Evolutionary conservation across 2,888 invertebrate genomes (phyloP).

Genomic region (Archips crataeganus): DNA sequence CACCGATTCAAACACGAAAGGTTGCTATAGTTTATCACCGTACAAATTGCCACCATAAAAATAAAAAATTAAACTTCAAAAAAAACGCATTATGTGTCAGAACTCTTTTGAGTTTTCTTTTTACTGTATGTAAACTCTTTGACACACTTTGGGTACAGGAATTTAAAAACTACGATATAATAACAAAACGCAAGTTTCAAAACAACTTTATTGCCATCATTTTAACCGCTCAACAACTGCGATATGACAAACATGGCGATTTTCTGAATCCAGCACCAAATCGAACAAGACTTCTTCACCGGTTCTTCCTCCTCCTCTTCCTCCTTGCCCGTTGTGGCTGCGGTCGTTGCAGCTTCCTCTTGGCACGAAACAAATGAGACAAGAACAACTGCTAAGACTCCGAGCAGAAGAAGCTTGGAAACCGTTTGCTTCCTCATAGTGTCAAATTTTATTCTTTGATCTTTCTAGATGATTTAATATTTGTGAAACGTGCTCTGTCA

Average conservation of each 20-base stretch:
- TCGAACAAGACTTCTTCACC: conserved; percentile 73
- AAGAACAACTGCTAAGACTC: conserved; percentile 54
- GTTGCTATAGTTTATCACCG: too few species aligned
- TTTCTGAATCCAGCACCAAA: conserved; percentile 85
- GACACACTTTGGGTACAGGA: too few species aligned
- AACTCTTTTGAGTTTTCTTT: too few species aligned
- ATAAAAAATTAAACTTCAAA: too few species aligned
- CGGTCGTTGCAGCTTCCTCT: conserved; percentile 65
- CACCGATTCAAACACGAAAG: too few species aligned
- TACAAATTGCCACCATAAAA: too few species aligned
- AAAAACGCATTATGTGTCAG: too few species aligned
- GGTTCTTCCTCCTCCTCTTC: conserved; percentile 77
- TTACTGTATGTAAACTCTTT: too few species aligned
- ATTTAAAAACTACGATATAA: neutral
- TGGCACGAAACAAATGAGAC: conserved; percentile 62
- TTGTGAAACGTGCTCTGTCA: conserved; percentile 1
- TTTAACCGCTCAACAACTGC: conserved; percentile 72
- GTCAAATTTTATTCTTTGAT: neutral
- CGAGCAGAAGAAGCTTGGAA: conserved; percentile 55
- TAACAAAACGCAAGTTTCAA: conserved; percentile 8
- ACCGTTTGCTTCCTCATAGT: conserved; percentile 51
- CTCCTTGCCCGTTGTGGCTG: conserved; percentile 59
- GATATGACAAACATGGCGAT: conserved; percentile 81
- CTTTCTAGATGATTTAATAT: neutral
- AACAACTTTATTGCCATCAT: conserved; percentile 27